A percentile compares a stretch with the other conserved stretches of the same genome.
Conservation (phyloP, 92 coral and sea anemone genomes). For the Phenganax stokvisi region DNA sequence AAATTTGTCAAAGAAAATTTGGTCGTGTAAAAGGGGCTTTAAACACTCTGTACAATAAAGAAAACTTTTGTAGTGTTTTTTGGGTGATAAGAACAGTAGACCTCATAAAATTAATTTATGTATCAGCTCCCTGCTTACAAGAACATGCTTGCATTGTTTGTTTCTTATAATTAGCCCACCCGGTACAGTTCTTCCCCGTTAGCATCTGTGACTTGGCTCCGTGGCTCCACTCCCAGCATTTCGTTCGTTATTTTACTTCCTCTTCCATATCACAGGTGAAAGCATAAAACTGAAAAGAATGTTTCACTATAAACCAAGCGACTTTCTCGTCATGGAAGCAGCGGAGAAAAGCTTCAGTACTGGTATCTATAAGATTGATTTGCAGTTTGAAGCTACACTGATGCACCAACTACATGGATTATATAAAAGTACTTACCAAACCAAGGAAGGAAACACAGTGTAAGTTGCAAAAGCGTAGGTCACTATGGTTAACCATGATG, state of each 20-base stretch:
- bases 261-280: background rate
- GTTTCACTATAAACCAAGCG: constrained; percentile 63
- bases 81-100: too few relatives aligned
- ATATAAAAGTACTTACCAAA: constrained; percentile 59
- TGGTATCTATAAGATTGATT: constrained; percentile 44
- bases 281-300: background rate
- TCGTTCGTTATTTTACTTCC: background rate
- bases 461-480: constrained; percentile 36
- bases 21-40: too few relatives aligned
- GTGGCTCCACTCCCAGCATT: background rate
- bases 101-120: too few relatives aligned
- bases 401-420: constrained; percentile 56
- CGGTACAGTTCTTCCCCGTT: too few relatives aligned
- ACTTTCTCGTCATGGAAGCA: constrained; percentile 52
- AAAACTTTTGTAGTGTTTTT: too few relatives aligned
- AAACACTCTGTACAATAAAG: too few relatives aligned
- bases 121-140: too few relatives aligned
- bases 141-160: too few relatives aligned
- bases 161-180: too few relatives aligned
- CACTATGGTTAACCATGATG: too few relatives aligned
- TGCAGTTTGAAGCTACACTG: constrained; percentile 55
- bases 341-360: constrained; percentile 45
- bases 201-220: background rate
- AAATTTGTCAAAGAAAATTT: too few relatives aligned
- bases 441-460: constrained; percentile 52